Conservation (phyloP, 2,797 vertebrate genomes). For the Sphenopsis melanotis region DNA sequence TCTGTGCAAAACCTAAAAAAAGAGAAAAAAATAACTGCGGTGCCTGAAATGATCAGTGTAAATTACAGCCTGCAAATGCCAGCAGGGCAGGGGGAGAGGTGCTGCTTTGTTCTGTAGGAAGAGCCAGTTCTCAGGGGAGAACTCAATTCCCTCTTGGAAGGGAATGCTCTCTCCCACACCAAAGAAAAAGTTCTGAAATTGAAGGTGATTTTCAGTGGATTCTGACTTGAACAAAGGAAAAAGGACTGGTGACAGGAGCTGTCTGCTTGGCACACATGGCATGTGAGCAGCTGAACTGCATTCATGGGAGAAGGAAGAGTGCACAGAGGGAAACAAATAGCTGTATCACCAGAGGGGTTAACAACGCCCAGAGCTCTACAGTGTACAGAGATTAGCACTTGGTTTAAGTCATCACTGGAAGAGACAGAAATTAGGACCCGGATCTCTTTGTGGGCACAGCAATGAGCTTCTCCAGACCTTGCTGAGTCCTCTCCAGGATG, state of each 20-base stretch:
- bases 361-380: neutral
- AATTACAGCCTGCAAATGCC: slow-evolving; percentile 33
- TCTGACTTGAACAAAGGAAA: neutral
- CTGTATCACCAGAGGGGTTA: neutral
- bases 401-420: neutral
- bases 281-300: neutral
- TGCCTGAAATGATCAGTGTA: slow-evolving; percentile 35
- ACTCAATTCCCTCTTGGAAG: neutral
- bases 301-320: neutral
- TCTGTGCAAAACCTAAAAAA: slow-evolving; percentile 56
- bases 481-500: neutral
- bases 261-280: neutral
- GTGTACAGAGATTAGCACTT: neutral
- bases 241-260: neutral
- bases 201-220: neutral
- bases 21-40: slow-evolving; percentile 15
- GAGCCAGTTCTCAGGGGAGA: neutral
- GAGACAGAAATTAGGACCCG: neutral
- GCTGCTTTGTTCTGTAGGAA: neutral
- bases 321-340: neutral
- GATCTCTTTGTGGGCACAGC: neutral
- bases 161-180: neutral
- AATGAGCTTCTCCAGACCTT: neutral
- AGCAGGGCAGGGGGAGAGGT: neutral
- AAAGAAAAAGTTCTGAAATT: neutral